These are phyloP conservation scores for Tichodroma muraria DNA, from an alignment of 2,113 vertebrate species.

Conservation along the genomic window DNA sequence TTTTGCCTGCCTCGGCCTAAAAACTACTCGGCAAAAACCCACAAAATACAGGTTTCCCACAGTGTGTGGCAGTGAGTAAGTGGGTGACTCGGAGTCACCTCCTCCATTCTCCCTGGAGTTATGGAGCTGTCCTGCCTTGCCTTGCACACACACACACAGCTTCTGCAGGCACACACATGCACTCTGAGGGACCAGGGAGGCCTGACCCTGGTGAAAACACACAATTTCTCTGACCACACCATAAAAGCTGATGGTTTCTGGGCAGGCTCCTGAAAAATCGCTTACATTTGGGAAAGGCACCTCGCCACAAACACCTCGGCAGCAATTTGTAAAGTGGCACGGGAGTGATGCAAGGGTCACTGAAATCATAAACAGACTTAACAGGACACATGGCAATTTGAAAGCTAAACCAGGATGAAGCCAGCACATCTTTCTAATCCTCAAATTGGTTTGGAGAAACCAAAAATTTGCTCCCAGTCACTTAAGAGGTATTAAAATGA, in stretches of 20 bases:
- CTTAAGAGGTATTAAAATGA: background rate
- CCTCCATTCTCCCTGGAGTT: background rate
- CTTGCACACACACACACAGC: background rate
- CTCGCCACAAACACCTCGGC: background rate
- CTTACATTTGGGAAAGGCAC: background rate
- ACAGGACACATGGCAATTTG: background rate
- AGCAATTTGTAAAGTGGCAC: background rate
- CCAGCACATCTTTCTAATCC: background rate
- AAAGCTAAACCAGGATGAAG: background rate
- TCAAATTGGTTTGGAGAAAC: background rate
- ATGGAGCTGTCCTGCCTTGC: conserved; percentile 19
- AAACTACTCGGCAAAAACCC: background rate
- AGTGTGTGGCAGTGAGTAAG: conserved; percentile 16
- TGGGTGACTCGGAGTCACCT: conserved; percentile 19
- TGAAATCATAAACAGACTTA: background rate
- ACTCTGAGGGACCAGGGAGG: background rate
- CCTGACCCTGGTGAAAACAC: background rate
- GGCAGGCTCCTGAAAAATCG: background rate
- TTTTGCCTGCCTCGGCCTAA: background rate
- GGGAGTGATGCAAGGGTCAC: background rate
- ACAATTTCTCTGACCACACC: background rate
- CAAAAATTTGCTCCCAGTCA: background rate
- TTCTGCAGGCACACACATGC: background rate
- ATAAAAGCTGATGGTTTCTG: background rate
- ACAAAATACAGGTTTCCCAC: conserved; percentile 31